Evolutionary conservation across 1,140 invertebrate genomes (phyloP), one percentile per base, ranked within the genome.

Genomic region (Drosophila sturtevanti): DNA sequence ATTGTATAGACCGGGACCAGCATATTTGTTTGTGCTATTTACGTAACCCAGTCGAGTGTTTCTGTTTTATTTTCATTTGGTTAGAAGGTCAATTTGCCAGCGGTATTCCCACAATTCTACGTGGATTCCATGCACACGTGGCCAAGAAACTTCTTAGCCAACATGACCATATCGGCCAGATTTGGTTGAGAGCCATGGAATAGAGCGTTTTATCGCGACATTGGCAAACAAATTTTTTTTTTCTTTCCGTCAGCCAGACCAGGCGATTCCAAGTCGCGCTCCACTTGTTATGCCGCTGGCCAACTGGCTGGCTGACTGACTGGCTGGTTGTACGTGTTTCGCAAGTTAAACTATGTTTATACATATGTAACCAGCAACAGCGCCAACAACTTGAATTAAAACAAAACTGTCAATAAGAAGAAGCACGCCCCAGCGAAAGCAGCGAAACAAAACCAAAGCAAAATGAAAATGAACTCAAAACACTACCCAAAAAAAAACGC

Each of bases 211-310:
- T 68, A 86, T 82, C 82, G 82, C 75, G 81, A 86, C 81, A 86
- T 86, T 86, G 81, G 82, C 81, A 87, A 87, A 87, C 82, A 76
- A 48, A 48, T 11, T 48, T 48, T 21, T 48, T 21, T 10, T 21
- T 72, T 82, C 87, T 87, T 63, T 65, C 65, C 72, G 72, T 27
- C 56, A 63, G 52, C 59, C 22, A 74, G 55, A 55, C 55, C 9
- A 69, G 61, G 41, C 61, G 44, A 51, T 12, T 31, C 44, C 24
- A 52, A 51, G 68, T 27, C n/a, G 77, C 82, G 81, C 81, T 87
- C 79, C 81, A 86, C 81, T 86, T 86, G 82, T 65, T 87, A 86
- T 86, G 82, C 82, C 68, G 75, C 62, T 38, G 71, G 41, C 65
- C 52, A 68, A 75, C 38, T 61, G 63, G 21, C 18, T 22, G 35